Percentiles rank a stretch among this genome's conserved stretches.
Conservation (phyloP, 2,888 invertebrate genomes). For the Hirtodrosophila histrioides region DNA sequence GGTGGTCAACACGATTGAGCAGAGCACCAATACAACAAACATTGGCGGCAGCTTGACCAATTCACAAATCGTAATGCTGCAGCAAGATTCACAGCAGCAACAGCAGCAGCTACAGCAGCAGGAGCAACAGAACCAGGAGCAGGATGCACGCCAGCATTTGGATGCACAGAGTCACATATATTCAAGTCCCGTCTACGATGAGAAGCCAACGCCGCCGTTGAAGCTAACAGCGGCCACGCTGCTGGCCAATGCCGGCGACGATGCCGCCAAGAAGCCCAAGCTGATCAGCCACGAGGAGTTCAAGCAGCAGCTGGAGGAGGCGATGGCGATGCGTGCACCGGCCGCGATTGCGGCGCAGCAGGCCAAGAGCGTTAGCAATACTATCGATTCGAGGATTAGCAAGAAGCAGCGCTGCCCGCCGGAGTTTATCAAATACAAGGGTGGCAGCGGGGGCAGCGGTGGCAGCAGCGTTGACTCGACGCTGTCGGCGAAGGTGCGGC, state of each 20-base stretch:
- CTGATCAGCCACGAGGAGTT: conserved; percentile 82
- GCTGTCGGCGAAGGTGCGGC: conserved; percentile 55
- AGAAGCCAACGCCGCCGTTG: conserved; percentile 69
- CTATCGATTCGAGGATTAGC: conserved; percentile 81
- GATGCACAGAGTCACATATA: conserved; percentile 84
- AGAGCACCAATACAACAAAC: conserved; percentile 81
- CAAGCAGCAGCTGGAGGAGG: conserved; percentile 79
- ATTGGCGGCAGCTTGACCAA: conserved; percentile 77
- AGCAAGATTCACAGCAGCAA: conserved; percentile 38
- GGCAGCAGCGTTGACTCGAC: conserved; percentile 50
- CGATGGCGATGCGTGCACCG: conserved; percentile 62
- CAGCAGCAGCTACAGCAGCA: conserved; percentile 39
- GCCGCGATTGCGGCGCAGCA: background rate
- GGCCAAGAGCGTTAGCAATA: conserved; percentile 55
- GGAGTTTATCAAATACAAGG: conserved; percentile 82
- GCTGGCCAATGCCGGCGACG: conserved; percentile 47
- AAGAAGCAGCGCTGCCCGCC: conserved; percentile 83
- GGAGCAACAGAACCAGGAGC: conserved; percentile 26
- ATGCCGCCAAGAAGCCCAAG: conserved; percentile 67
- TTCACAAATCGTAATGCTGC: conserved; percentile 82
- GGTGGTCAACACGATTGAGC: conserved; percentile 71
- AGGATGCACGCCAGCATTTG: conserved; percentile 55
- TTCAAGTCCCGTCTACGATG: conserved; percentile 83
- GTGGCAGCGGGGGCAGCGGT: conserved; percentile 44
- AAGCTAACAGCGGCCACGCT: conserved; percentile 70